phyloP scores from a whole-genome alignment of 2,113 vertebrate genomes.

The Phaethornis superciliosus region DNA sequence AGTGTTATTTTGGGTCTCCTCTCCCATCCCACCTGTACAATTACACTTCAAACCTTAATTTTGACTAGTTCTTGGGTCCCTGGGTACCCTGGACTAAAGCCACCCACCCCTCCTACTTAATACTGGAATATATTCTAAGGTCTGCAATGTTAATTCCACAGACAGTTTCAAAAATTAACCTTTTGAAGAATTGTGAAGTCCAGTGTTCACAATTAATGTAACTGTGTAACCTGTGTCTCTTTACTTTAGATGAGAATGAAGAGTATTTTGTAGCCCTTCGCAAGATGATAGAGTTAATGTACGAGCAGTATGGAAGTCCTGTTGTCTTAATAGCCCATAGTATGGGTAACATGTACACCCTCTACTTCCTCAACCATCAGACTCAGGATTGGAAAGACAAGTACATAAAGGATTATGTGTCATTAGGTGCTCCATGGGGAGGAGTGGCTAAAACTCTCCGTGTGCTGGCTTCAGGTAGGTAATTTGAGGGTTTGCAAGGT shows the following conservation, averaged over 20 bases:
- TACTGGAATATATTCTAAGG: background rate
- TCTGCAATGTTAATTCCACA: background rate
- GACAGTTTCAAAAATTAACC: background rate
- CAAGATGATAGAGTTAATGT: slow-evolving; percentile 93
- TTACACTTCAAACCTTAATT: background rate
- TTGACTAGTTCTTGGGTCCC: background rate
- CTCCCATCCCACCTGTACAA: background rate
- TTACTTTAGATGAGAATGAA: slow-evolving; percentile 88
- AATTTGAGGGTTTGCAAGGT: background rate
- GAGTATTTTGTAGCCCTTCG: slow-evolving; percentile 88
- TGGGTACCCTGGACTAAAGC: background rate
- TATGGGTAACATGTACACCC: slow-evolving; percentile 97
- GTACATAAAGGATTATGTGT: slow-evolving; percentile 89
- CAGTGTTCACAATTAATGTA: background rate
- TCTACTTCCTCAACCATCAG: slow-evolving; percentile 95
- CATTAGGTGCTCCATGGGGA: slow-evolving; percentile 91
- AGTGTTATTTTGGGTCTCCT: background rate
- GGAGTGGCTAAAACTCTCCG: slow-evolving; percentile 95
- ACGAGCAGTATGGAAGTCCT: slow-evolving; percentile 83
- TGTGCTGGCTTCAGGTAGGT: slow-evolving; percentile 90
- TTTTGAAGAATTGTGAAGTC: background rate
- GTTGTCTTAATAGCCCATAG: slow-evolving; percentile 96
- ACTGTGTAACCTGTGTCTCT: background rate
- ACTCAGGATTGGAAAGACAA: slow-evolving; percentile 94
- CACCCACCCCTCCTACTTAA: background rate